These are phyloP conservation scores for Nephrocerus scutellatus DNA, from an alignment of 2,888 invertebrate genomes.

Conservation along the genomic window DNA sequence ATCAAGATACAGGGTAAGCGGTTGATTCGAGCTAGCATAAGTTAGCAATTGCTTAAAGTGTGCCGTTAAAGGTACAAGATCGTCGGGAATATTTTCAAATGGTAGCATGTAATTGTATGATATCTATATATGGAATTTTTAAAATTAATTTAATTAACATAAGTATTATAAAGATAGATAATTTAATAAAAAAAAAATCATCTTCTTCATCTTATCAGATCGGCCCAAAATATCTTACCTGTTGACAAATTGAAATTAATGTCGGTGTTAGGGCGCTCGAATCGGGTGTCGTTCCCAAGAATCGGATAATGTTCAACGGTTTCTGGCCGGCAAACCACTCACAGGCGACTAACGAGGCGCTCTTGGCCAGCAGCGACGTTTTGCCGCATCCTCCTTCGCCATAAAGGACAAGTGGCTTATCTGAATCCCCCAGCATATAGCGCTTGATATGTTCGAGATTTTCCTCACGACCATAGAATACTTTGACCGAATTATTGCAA, in stretches of 20 bases:
- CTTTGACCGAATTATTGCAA: conserved; percentile 86
- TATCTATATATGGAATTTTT: too few relatives aligned
- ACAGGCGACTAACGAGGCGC: conserved; percentile 70
- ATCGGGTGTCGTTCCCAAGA: conserved; percentile 95
- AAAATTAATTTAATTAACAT: conserved; percentile 28
- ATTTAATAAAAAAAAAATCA: neutral
- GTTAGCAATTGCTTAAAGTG: conserved; percentile 91
- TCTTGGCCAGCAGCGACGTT: conserved; percentile 89
- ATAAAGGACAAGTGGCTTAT: conserved; percentile 83
- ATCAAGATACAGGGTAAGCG: conserved; percentile 85
- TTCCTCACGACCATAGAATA: conserved; percentile 88
- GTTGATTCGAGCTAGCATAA: conserved; percentile 73
- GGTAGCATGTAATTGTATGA: conserved; percentile 87
- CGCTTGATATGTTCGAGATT: conserved; percentile 71
- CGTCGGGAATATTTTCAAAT: conserved; percentile 91
- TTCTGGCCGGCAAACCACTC: conserved; percentile 68
- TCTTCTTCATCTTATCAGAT: neutral
- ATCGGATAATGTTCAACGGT: conserved; percentile 83
- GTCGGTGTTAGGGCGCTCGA: conserved; percentile 92
- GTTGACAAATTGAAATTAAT: conserved; percentile 90
- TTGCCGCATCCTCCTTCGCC: conserved; percentile 97
- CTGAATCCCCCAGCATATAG: conserved; percentile 77
- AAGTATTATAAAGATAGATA: neutral
- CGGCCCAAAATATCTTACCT: conserved; percentile 52
- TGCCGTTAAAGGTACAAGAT: conserved; percentile 89